A percentile compares a stretch with the other conserved stretches of the same genome.
These are phyloP conservation scores for Petrocephalus zakoni DNA, from an alignment of 2,113 vertebrate genomes.

Conservation along the genomic window DNA sequence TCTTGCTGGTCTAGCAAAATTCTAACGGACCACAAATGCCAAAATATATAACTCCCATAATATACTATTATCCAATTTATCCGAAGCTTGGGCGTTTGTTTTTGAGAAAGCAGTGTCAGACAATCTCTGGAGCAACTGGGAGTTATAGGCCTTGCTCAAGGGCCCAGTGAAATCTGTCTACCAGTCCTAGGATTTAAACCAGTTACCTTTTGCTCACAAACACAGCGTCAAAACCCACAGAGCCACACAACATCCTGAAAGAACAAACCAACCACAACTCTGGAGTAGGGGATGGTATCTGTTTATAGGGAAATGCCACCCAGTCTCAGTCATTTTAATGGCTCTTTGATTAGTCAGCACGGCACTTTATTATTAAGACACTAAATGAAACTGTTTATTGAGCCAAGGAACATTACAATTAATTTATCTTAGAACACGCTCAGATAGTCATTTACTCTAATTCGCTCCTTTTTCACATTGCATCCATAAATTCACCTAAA, in stretches of 20 bases:
- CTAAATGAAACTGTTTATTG: not conserved
- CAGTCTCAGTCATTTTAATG: not conserved
- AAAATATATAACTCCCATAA: not conserved
- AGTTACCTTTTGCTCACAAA: not conserved
- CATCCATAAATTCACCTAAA: not conserved
- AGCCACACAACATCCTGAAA: not conserved
- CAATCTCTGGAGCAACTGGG: not conserved
- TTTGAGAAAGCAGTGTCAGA: not conserved
- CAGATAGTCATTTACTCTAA: not conserved
- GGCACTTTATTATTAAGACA: not conserved
- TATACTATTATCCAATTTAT: not conserved
- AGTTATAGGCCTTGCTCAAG: not conserved
- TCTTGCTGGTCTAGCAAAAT: not conserved
- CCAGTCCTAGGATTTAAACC: not conserved
- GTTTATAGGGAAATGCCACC: not conserved
- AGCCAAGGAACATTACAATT: not conserved
- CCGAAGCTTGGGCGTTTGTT: not conserved
- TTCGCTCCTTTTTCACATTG: not conserved
- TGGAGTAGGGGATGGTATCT: not conserved
- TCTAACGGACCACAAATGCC: not conserved
- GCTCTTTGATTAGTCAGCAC: not conserved
- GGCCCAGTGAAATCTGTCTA: not conserved
- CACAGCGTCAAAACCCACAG: not conserved
- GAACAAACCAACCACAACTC: not conserved
- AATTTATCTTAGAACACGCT: not conserved